Evolutionary conservation across 2,113 vertebrate genomes (phyloP).

Genomic region (Neodon shergylaensis): DNA sequence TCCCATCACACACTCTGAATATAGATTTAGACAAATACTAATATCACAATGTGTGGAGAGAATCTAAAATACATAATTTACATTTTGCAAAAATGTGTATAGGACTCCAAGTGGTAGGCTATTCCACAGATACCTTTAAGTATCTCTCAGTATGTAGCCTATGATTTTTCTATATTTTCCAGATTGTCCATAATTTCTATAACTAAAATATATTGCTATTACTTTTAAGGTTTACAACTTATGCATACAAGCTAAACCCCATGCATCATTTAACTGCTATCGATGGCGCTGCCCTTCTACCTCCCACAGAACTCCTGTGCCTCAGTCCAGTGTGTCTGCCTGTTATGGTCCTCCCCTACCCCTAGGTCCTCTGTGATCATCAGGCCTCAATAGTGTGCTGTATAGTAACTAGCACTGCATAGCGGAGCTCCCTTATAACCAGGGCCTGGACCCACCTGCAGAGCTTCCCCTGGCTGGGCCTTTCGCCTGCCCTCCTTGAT

Average conservation of each 20-base stretch:
- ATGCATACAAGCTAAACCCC: background rate
- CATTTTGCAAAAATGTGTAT: background rate
- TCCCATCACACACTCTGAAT: slow-evolving; percentile 23
- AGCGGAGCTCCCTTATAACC: background rate
- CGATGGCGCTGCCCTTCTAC: background rate
- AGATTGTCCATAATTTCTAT: background rate
- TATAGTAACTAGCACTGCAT: background rate
- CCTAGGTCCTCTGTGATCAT: background rate
- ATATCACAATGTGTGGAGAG: background rate
- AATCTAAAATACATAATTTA: background rate
- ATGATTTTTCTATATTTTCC: slow-evolving; percentile 4
- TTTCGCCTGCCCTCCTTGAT: background rate
- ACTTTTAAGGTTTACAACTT: background rate
- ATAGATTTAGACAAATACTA: slow-evolving; percentile 55
- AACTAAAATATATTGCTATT: background rate
- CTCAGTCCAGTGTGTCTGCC: too few relatives aligned
- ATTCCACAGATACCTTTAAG: slow-evolving; percentile 8
- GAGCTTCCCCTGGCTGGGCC: background rate
- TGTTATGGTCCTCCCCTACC: background rate
- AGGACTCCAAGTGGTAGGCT: background rate
- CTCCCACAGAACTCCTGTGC: background rate
- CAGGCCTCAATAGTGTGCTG: too few relatives aligned
- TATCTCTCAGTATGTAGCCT: background rate
- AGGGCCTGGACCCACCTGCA: background rate
- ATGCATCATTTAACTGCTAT: background rate